These are phyloP conservation scores for Pangasius djambal DNA, from an alignment of 2,797 vertebrate genomes.

Conservation along the genomic window DNA sequence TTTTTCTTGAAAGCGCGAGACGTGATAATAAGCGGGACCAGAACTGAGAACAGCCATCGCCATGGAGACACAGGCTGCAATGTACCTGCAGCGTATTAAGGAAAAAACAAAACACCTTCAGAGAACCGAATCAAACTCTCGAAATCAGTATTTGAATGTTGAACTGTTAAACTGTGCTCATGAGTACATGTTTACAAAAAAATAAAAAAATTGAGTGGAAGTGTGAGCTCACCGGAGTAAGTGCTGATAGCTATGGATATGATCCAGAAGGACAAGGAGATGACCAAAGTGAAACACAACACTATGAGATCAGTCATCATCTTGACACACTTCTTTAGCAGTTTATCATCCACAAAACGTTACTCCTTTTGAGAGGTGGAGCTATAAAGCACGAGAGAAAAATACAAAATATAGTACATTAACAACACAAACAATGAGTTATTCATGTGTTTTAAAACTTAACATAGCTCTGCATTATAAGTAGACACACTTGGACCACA, in stretches of 20 bases:
- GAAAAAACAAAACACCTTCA: neutral
- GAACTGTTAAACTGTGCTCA: neutral
- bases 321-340: constrained; percentile 80
- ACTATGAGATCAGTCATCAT: constrained; percentile 92
- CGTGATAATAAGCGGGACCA: constrained; percentile 82
- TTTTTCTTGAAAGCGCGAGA: constrained; percentile 82
- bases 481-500: neutral
- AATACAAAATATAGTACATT: neutral
- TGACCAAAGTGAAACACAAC: constrained; percentile 84
- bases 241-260: constrained; percentile 86
- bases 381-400: neutral
- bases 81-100: constrained; percentile 73
- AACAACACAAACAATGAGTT: neutral
- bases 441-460: neutral
- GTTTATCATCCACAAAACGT: constrained; percentile 62
- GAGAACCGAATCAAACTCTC: neutral
- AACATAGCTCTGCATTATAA: neutral
- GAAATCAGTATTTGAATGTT: too few relatives aligned
- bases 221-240: constrained; percentile 83
- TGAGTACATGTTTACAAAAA: neutral
- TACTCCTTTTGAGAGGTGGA: neutral
- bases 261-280: constrained; percentile 91
- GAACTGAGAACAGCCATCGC: constrained; percentile 93
- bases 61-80: constrained; percentile 90
- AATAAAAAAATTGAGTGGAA: neutral